phyloP scores from a whole-genome alignment of 2,113 vertebrate genomes.

The Thamnaconus septentrionalis region DNA sequence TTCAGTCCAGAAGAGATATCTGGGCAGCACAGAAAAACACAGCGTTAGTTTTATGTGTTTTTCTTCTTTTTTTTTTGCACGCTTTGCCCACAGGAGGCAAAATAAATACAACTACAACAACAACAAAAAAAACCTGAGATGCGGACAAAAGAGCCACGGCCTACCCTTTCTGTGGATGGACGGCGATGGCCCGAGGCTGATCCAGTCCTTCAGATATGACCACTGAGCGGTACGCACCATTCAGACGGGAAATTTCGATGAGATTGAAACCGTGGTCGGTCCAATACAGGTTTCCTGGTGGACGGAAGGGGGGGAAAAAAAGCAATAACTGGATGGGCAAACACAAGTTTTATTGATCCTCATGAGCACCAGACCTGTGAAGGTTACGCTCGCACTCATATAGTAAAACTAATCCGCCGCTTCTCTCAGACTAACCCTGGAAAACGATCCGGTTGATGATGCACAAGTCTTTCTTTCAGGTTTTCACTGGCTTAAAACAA shows the following conservation, averaged over 20 bases:
- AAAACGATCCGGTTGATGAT: too few species aligned
- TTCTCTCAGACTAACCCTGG: too few species aligned
- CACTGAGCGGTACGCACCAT: constrained; percentile 92
- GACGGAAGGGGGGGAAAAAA: neutral
- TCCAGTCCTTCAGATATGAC: constrained; percentile 93
- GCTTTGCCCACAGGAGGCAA: too few species aligned
- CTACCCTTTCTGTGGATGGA: constrained; percentile 91
- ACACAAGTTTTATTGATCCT: constrained; percentile 1
- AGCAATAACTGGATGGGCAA: neutral
- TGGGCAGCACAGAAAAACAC: constrained; percentile 40
- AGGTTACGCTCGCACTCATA: too few species aligned
- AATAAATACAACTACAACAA: neutral
- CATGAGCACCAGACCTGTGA: neutral
- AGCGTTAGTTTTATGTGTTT: neutral
- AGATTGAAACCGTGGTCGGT: constrained; percentile 97
- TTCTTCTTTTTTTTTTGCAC: neutral
- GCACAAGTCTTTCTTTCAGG: too few species aligned
- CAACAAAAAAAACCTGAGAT: neutral
- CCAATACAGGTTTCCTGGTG: constrained; percentile 95
- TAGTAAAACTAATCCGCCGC: too few species aligned
- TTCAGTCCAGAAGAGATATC: constrained; percentile 98
- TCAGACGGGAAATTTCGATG: constrained; percentile 93
- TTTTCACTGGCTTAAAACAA: too few species aligned
- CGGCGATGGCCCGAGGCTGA: constrained; percentile 91
- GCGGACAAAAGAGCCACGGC: neutral